A percentile compares a stretch with the other conserved stretches of the same genome.
phyloP scores from a whole-genome alignment of 2,888 invertebrate genomes.

The Synergus laeviventris region DNA sequence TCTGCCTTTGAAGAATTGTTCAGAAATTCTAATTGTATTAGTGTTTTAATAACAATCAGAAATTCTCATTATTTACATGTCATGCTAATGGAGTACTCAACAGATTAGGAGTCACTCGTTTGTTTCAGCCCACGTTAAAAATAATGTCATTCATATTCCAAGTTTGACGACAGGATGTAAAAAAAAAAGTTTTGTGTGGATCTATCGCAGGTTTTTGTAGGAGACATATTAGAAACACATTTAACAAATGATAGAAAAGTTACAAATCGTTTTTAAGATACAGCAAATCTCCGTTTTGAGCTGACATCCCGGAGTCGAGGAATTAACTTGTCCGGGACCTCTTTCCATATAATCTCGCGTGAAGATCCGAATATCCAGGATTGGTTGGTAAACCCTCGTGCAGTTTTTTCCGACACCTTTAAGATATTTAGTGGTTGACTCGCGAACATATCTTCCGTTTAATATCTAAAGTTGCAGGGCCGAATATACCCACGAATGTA shows the following conservation, averaged over 20 bases:
- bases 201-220: background rate
- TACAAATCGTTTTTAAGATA: background rate
- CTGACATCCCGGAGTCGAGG: slow-evolving; percentile 43
- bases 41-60: slow-evolving; percentile 4
- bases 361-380: slow-evolving; percentile 60
- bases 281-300: background rate
- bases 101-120: slow-evolving; percentile 18
- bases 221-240: background rate
- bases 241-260: background rate
- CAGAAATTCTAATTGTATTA: background rate
- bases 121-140: slow-evolving; percentile 20
- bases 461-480: slow-evolving; percentile 58
- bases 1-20: background rate
- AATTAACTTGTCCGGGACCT: slow-evolving; percentile 67
- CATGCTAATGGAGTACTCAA: background rate
- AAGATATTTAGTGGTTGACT: slow-evolving; percentile 62
- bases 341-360: slow-evolving; percentile 58
- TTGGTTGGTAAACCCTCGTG: slow-evolving; percentile 51
- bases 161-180: background rate
- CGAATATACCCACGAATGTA: slow-evolving; percentile 39
- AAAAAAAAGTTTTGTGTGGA: background rate
- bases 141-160: background rate
- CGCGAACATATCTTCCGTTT: slow-evolving; percentile 60
- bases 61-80: background rate
- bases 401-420: slow-evolving; percentile 48